Conservation (phyloP, 2,888 invertebrate species). For the Onthophagus sagittarius region DNA sequence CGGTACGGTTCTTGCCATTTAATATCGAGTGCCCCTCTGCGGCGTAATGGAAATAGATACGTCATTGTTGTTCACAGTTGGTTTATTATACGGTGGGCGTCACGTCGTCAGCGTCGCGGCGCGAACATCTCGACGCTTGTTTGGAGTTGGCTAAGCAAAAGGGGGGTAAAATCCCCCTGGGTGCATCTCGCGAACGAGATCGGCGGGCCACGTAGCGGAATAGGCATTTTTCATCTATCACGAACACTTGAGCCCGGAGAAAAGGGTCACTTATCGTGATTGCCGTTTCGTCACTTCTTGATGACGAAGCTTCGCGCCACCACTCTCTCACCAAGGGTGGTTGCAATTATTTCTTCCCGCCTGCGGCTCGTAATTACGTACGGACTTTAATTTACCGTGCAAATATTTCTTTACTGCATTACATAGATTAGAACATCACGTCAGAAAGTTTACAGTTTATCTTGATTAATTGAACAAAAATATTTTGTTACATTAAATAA, state of each 20-base stretch:
- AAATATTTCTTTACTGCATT: not conserved
- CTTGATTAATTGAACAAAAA: not conserved
- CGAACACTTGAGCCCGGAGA: constrained; percentile 5
- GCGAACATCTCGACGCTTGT: not conserved
- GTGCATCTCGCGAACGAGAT: not conserved
- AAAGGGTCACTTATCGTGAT: constrained; percentile 3
- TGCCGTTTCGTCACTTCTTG: not conserved
- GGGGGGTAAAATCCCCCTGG: not conserved
- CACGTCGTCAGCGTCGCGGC: not conserved
- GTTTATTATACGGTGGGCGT: constrained; percentile 4
- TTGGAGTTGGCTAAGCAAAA: not conserved
- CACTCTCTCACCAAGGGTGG: not conserved
- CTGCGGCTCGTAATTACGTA: not conserved
- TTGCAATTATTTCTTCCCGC: not conserved
- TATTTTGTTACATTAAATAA: not conserved
- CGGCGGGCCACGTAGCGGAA: not conserved
- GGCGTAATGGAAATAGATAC: constrained; percentile 12
- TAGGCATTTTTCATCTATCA: constrained; percentile 14
- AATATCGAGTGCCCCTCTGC: not conserved
- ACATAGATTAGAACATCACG: not conserved
- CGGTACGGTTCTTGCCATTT: not conserved
- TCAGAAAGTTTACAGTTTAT: not conserved
- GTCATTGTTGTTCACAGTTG: constrained; percentile 14
- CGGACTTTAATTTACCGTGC: not conserved
- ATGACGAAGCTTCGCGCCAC: not conserved